Evolutionary conservation across 2,888 invertebrate species (phyloP).

Genomic region (Drosophila differens): DNA sequence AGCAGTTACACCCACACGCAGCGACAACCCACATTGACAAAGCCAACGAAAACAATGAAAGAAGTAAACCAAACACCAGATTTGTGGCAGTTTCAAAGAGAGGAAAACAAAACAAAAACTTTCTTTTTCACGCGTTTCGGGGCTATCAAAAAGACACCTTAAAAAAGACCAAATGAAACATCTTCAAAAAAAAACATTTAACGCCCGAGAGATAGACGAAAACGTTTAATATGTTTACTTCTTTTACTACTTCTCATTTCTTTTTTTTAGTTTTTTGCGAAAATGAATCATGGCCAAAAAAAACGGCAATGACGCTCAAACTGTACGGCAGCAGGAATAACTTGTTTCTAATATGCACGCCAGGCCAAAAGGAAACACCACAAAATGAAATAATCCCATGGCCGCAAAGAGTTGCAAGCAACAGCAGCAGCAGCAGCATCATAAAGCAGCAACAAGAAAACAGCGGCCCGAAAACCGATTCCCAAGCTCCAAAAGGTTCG

Average conservation of each 20-base stretch:
- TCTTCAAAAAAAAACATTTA: constrained; percentile 32
- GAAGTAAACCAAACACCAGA: constrained; percentile 33
- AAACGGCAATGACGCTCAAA: constrained; percentile 56
- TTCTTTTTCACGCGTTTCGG: constrained; percentile 75
- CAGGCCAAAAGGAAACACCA: constrained; percentile 78
- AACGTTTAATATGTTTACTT: constrained; percentile 18
- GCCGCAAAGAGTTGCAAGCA: constrained; percentile 52
- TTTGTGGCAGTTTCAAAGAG: constrained; percentile 53
- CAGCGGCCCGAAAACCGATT: constrained; percentile 74
- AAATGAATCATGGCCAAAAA: constrained; percentile 72
- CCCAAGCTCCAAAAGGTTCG: constrained; percentile 80
- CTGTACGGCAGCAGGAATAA: constrained; percentile 74
- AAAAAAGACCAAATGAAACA: constrained; percentile 30
- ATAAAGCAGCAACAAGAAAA: constrained; percentile 38
- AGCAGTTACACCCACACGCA: constrained; percentile 62
- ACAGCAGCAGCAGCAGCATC: constrained; percentile 41
- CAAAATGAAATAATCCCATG: constrained; percentile 83
- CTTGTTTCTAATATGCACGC: constrained; percentile 77
- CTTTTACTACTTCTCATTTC: not conserved
- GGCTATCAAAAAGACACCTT: constrained; percentile 56
- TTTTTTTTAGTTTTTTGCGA: constrained; percentile 24
- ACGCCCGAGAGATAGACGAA: constrained; percentile 21
- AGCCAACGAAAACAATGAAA: constrained; percentile 21
- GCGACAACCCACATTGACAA: constrained; percentile 37
- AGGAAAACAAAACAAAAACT: constrained; percentile 48